Evolutionary conservation across 2,113 vertebrate genomes (phyloP), one percentile per base, ranked within the genome.

Genomic region (Poeciliopsis retropinna): DNA sequence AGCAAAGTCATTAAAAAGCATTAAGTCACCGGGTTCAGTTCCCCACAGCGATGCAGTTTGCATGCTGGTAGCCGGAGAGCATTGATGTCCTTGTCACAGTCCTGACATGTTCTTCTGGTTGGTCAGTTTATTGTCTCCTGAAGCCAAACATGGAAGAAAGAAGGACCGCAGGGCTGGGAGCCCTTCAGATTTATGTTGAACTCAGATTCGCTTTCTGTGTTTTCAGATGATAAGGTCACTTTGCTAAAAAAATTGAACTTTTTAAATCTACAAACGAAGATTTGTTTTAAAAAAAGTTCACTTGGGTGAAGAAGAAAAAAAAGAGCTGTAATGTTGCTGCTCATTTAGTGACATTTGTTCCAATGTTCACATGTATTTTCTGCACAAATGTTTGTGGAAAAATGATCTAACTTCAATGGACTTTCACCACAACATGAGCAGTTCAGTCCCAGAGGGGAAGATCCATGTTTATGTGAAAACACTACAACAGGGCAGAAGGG

Each of bases 141-240:
- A 31, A 72, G 67, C 60, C 60, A 44, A 68, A 30, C 70, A 67
- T 44, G 6, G 51, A 28, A 28, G 60, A 77, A 6, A 31, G 51
- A 27, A 27, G 3, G 22, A 60, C 60, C n/a, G 12, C 64, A 67
- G 57, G 1, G 41, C 14, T 27, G 27, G 41, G 6, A 27, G 54
- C 27, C 25, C 34, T 72, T 81, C 2, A 37, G 61, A 80, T 68
- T 5, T 61, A 69, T 14, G 47, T 63, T 68, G 60, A 25, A 14
- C 34, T 41, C 73, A 61, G 7, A 70, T 80, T 78, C 60, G 1
- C 51, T 34, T 34, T 78, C 60, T 19, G 0, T 44, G 30, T 69
- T 28, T 54, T 66, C 57, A 29, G 19, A 32, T 73, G 64, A 73
- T 79, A 82, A 88, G 79, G 79, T 82, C 87, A 76, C 54, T 29